Evolutionary conservation across 2,888 invertebrate genomes (phyloP), one percentile per base, ranked within the genome.

Genomic region (Lissocephala sabroskyi): DNA sequence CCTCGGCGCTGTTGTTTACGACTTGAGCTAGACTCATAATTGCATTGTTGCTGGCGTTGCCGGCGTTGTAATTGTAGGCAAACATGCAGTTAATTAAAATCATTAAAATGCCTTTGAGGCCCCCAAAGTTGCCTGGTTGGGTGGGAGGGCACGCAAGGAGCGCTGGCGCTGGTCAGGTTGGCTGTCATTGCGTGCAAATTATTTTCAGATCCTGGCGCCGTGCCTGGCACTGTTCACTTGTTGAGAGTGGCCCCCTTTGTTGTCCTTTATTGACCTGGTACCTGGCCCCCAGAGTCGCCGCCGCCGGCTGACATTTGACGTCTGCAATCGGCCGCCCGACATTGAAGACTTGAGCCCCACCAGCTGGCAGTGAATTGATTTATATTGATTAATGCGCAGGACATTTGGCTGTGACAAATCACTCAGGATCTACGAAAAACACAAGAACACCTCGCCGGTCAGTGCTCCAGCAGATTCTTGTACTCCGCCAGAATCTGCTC

Each of bases 401-500:
- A 23, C 23, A 23, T 7, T 23, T 23, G 23, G 23, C 23, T 23
- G 23, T 7, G 7, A 23, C 23, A 23, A 23, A 23, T 23, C 23
- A 23, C 23, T 23, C 23, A 23, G 7, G 23, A 23, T 23, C 23
- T n/a, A 23, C 23, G 7, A 23, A 23, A 5, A 3, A 23, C 23
- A 5, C 23, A 23, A 23, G 23, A 23, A 5, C 23, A 23, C 7
- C 7, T 23, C 7, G 7, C 18, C 3, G 10, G 28, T 60, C 51
- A 82, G 52, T 81, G 80, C 41, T 82, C 79, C n/a, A 91, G 84
- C 40, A 91, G 82, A 0, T 87, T 86, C 79, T 89, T 88, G 82
- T 92, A 92, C 78, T 90, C 89, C 11, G 83, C 86, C 1, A 92
- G 86, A 70, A 91, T 89, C 28, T 87, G 84, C 65, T 90, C 90